phyloP scores from a whole-genome alignment of 2,113 vertebrate genomes.

The Microcebus jonahi region DNA sequence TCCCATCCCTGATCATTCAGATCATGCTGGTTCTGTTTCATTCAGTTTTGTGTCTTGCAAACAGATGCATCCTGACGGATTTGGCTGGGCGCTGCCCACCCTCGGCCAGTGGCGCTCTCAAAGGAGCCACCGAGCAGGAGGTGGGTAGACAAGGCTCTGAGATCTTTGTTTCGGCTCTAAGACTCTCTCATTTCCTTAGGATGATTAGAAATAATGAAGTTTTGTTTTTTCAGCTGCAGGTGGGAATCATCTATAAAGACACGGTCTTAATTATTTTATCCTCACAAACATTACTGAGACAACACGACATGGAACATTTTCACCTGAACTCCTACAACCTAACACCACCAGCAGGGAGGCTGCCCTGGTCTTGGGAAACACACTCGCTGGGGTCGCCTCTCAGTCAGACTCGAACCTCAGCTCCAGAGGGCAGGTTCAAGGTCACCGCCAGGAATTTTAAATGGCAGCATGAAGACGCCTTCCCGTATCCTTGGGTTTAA shows the following conservation, averaged over 20 bases:
- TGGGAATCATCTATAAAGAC: not conserved
- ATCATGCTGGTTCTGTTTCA: accelerated
- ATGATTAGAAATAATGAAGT: accelerated
- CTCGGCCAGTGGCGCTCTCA: accelerated
- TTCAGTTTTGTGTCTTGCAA: too few species aligned
- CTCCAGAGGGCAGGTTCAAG: not conserved
- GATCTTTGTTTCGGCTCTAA: not conserved
- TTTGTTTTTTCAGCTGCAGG: too few species aligned
- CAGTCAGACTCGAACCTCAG: too few species aligned
- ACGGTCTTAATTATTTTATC: not conserved
- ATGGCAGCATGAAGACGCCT: not conserved
- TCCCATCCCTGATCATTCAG: not conserved
- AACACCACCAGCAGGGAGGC: accelerated
- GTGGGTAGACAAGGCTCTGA: not conserved
- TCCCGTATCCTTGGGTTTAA: not conserved
- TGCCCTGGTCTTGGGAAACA: accelerated
- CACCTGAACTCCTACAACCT: not conserved
- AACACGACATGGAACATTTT: not conserved
- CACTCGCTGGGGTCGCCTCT: accelerated
- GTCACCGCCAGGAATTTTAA: not conserved
- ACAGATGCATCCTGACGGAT: too few species aligned
- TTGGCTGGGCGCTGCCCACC: too few species aligned
- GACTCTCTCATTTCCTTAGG: not conserved
- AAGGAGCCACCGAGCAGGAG: not conserved
- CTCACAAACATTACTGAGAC: too few species aligned